These are phyloP conservation scores for Proterorhinus semilunaris DNA, from an alignment of 2,113 vertebrate genomes.

Conservation along the genomic window DNA sequence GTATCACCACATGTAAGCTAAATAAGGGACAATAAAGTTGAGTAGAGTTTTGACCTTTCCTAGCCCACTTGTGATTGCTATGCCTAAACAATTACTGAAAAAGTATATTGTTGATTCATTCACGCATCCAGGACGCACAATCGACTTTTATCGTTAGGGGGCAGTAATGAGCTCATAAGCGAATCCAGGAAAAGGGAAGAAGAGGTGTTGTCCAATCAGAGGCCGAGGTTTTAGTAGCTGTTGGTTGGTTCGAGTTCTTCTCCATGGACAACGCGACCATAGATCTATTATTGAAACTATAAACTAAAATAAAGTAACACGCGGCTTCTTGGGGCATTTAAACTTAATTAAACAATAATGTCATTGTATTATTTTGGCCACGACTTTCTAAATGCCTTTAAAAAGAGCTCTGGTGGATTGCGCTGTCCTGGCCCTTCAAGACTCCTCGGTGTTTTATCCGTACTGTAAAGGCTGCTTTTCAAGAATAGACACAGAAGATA, in stretches of 20 bases:
- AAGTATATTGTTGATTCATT: no score
- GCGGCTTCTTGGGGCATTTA: no score
- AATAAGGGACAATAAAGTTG: no score
- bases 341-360: background rate
- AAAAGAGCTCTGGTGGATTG: conserved; percentile 61
- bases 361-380: background rate
- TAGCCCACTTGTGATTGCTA: no score
- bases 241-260: background rate
- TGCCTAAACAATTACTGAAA: no score
- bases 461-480: conserved; percentile 67
- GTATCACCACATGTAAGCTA: no score
- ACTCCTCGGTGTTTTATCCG: conserved; percentile 64
- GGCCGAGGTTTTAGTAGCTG: background rate
- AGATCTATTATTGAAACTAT: no score
- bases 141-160: conserved; percentile 16
- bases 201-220: background rate
- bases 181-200: background rate
- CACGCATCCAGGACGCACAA: no score
- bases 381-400: conserved; percentile 37
- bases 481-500: conserved; percentile 46
- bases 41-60: no score
- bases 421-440: conserved; percentile 60
- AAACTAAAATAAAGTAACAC: no score
- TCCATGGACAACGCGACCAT: background rate
- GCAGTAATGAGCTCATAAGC: background rate